A percentile compares a stretch with the other conserved stretches of the same genome.
Evolutionary conservation across 2,888 invertebrate genomes (phyloP).

Genomic region (Drosophila suboccidentalis): DNA sequence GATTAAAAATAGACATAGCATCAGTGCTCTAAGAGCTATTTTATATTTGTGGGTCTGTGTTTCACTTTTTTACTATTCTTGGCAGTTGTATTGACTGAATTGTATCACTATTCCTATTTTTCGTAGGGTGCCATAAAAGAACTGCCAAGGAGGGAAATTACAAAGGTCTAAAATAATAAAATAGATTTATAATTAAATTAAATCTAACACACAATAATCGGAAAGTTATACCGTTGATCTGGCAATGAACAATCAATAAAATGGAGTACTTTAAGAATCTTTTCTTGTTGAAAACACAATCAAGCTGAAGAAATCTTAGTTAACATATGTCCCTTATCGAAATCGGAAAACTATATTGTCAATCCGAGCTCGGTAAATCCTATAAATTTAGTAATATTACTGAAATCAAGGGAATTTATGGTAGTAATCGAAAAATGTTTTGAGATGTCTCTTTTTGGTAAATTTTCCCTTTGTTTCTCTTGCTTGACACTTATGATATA

Average conservation of each 20-base stretch:
- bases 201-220: not conserved
- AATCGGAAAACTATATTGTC: not conserved
- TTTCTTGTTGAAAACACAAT: not conserved
- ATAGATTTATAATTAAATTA: too few relatives aligned
- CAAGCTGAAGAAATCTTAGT: not conserved
- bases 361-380: not conserved
- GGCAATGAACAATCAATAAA: not conserved
- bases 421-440: not conserved
- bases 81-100: not conserved
- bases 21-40: slow-evolving; percentile 42
- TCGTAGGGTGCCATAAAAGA: not conserved
- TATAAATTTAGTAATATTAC: too few relatives aligned
- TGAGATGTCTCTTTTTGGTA: not conserved
- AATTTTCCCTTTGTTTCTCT: not conserved
- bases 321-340: not conserved
- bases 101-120: not conserved
- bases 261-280: not conserved
- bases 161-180: not conserved
- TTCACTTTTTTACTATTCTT: slow-evolving; percentile 1
- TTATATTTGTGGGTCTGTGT: slow-evolving; percentile 11
- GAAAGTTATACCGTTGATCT: not conserved
- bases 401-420: too few relatives aligned
- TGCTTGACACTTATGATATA: slow-evolving; percentile 6
- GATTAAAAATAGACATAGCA: slow-evolving; percentile 26
- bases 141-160: not conserved